Base-by-base conservation (phyloP, 2,797 vertebrate genomes). In the Darevskia mixta region DNA sequence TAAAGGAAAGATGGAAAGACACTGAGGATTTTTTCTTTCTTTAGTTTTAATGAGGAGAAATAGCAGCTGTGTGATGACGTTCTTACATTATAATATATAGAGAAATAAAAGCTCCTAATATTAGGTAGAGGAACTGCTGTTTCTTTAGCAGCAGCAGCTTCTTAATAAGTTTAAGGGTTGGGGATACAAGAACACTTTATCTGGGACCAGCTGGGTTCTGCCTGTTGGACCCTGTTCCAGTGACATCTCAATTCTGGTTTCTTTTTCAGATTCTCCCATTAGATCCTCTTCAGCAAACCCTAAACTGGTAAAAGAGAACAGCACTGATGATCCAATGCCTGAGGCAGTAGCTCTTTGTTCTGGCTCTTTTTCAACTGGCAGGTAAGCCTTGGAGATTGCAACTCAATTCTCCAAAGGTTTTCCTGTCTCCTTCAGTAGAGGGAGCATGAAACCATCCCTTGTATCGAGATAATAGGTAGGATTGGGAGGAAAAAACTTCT, bases 281-380 rank as follows among this genome's bases (percentile, higher is more conserved):
- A 94, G 91, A 85, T 88, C 88, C 75, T 94, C 95, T 15, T 94
- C 95, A 0, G 88, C 90, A 5, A 94, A 90, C 90, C 93, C 89
- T 90, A 97, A 95, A 61, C 93, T 91, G 75, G 94, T 93, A 84
- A 96, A 95, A 18, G 93, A 96, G 82, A 94, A 80, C 55, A 94
- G 95, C 85, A 41, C 88, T 1, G 93, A 95, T 58, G 96, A 97
- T n/a, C 95, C 95, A 0, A 95, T 96, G 96, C 96, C 96, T 81
- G 97, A 97, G 90, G 97, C 94, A 41, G 91, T 96, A 13, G 95
- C 96, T 0, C 96, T 97, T 78, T 97, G 96, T 75, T 97, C 97
- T n/a, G 96, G 96, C 79, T 96, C 97, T 76, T 97, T 97, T 89
- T 95, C 96, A 61, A 95, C 96, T 66, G 96, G 97, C 87, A 96